Evolutionary conservation across 2,888 invertebrate species (phyloP).

Genomic region (Mimachlamys varia): DNA sequence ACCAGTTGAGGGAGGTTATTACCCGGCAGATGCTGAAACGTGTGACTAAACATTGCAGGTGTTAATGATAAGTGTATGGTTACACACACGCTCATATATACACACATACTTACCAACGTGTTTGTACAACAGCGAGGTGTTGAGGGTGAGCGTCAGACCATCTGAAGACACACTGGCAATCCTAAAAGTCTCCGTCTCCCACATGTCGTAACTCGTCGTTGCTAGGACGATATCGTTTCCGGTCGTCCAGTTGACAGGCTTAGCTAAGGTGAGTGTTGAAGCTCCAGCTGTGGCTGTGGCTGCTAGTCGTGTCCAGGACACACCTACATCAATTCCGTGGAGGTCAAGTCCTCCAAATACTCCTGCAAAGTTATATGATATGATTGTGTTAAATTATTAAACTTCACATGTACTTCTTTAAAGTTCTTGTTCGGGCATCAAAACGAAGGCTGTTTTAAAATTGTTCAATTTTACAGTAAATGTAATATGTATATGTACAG

Average conservation of each 20-base stretch:
- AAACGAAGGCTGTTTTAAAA: too few species aligned
- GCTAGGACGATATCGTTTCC: constrained; percentile 71
- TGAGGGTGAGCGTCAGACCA: constrained; percentile 64
- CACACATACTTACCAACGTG: constrained; percentile 67
- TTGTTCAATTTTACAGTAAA: too few species aligned
- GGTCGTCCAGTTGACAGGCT: constrained; percentile 67
- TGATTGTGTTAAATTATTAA: too few species aligned
- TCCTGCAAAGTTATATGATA: constrained; percentile 55
- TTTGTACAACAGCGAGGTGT: constrained; percentile 62
- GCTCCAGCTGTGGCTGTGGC: constrained; percentile 61
- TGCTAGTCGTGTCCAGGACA: constrained; percentile 67
- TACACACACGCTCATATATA: not conserved
- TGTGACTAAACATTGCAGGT: too few species aligned
- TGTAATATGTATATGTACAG: too few species aligned
- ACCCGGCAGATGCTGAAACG: too few species aligned
- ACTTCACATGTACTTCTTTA: too few species aligned
- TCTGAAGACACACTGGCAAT: constrained; percentile 61
- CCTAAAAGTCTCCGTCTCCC: constrained; percentile 70
- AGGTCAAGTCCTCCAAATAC: constrained; percentile 75
- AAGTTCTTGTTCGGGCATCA: too few species aligned
- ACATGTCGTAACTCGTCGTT: constrained; percentile 67
- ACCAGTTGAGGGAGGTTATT: too few species aligned
- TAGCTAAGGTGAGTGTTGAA: constrained; percentile 60
- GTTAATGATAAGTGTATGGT: too few species aligned
- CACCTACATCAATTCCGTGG: constrained; percentile 66